Evolutionary conservation across 2,888 invertebrate species (phyloP), one percentile per base, ranked within the genome.

Genomic region (Chydorus sphaericus): DNA sequence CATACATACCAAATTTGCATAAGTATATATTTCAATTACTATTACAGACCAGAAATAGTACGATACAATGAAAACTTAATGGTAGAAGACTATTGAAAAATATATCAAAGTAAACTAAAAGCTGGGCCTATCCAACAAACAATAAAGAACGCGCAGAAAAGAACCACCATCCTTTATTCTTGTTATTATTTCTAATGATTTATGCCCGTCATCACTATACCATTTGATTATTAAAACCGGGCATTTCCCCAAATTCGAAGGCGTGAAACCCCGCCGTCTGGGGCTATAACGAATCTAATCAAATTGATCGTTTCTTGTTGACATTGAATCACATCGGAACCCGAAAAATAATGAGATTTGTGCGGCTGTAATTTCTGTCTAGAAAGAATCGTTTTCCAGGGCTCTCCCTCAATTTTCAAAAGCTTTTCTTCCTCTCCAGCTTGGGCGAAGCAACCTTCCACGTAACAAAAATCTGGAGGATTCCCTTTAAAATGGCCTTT

Each of bases 401-500:
- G 62, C 10, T 66, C 67, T 8, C 60, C 54, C 39, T 61, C 51
- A 14, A 38, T 44, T 49, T 37, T 20, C 56, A 54, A 38, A 33
- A 55, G 26, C 18, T 58, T 48, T 11, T 60, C 38, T 28, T 60
- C 59, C 10, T 51, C 53, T 11, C 73, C 62, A 44, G 69, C 64
- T 1, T 70, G 65, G 1, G 54, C 52, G 20, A 53, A 52, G 44
- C 60, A 61, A 18, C 77, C 79, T 63, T 80, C 78, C 55, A 80
- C 68, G 65, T 71, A 75, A 20, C 78, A 71, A 1, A 74, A 75
- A 63, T 80, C 79, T 0, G 80, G 80, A 63, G 73, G 80, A 65
- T 81, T 81, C 49, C 80, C 80, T 67, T 78, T 79, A 65, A 80
- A 80, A 63, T 79, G 76, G n/a, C n/a, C n/a, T n/a, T n/a, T n/a